Conservation (phyloP, 2,888 invertebrate species). For the Drosophila ochracea region DNA sequence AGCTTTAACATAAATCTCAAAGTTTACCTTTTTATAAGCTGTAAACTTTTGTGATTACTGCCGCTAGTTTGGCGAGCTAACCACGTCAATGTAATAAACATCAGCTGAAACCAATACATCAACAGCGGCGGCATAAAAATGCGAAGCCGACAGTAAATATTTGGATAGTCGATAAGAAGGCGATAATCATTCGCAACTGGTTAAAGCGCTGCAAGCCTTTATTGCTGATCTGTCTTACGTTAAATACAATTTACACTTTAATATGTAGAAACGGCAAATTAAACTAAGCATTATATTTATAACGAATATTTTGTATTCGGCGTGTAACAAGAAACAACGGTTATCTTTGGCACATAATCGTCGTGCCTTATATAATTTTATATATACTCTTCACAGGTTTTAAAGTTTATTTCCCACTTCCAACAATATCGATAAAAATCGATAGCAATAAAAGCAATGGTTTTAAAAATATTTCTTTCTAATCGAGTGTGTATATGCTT, state of each 20-base stretch:
- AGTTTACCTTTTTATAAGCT: constrained; percentile 39
- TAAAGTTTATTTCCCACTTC: not conserved
- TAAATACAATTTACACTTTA: not conserved
- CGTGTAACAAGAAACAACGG: not conserved
- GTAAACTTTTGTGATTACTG: constrained; percentile 27
- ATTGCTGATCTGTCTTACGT: not conserved
- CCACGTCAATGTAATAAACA: constrained; percentile 39
- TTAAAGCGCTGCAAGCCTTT: not conserved
- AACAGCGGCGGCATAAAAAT: constrained; percentile 2
- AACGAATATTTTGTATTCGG: not conserved
- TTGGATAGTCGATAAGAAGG: not conserved
- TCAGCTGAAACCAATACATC: not conserved
- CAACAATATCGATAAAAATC: not conserved
- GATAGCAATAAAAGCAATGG: not conserved
- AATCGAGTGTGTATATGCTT: too few species aligned
- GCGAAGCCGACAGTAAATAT: not conserved
- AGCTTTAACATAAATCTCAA: constrained; percentile 9
- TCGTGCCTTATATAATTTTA: too few species aligned
- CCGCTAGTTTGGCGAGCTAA: constrained; percentile 18
- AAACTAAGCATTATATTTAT: not conserved
- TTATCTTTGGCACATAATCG: not conserved
- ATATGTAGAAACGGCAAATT: not conserved
- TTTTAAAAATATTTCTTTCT: not conserved
- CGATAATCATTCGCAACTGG: not conserved
- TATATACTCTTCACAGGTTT: not conserved